Percentiles rank a stretch among this genome's conserved stretches.
Conservation (phyloP, 2,888 invertebrate genomes). For the Oscheius myriophilus region DNA sequence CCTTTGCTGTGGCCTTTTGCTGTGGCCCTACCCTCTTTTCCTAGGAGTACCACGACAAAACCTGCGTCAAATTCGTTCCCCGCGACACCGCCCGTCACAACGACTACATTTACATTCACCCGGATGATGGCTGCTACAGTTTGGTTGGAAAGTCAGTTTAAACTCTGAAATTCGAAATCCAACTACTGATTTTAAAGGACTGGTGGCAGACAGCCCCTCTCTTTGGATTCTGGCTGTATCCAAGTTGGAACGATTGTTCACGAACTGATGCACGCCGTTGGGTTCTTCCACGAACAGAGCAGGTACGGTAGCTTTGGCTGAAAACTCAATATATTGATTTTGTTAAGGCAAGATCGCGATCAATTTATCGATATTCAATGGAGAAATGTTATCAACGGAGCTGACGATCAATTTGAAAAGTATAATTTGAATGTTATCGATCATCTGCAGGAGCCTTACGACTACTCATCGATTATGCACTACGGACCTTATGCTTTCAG, state of each 20-base stretch:
- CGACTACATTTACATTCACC: conserved; percentile 77
- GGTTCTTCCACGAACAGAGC: conserved; percentile 70
- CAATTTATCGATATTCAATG: conserved; percentile 71
- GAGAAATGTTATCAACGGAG: conserved; percentile 71
- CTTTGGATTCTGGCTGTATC: conserved; percentile 68
- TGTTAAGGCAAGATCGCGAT: conserved; percentile 72
- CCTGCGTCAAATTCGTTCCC: conserved; percentile 78
- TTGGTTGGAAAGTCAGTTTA: conserved; percentile 76
- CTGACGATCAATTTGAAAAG: conserved; percentile 70
- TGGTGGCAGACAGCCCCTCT: conserved; percentile 62
- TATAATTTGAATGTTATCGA: conserved; percentile 66
- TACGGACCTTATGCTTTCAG: conserved; percentile 70
- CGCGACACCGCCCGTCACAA: conserved; percentile 71
- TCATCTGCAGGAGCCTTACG: conserved; percentile 63
- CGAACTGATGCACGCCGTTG: conserved; percentile 69
- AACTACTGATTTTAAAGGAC: conserved; percentile 39
- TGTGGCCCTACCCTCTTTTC: not conserved
- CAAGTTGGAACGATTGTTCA: conserved; percentile 62
- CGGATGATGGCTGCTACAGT: conserved; percentile 80
- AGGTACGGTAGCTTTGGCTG: conserved; percentile 37
- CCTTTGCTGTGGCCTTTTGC: no score
- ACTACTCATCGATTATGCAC: conserved; percentile 69
- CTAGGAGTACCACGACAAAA: conserved; percentile 76
- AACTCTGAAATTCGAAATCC: not conserved
- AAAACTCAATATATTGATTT: no score